These are phyloP conservation scores for Stenoptilia bipunctidactyla DNA, from an alignment of 2,888 invertebrate genomes.

Conservation along the genomic window DNA sequence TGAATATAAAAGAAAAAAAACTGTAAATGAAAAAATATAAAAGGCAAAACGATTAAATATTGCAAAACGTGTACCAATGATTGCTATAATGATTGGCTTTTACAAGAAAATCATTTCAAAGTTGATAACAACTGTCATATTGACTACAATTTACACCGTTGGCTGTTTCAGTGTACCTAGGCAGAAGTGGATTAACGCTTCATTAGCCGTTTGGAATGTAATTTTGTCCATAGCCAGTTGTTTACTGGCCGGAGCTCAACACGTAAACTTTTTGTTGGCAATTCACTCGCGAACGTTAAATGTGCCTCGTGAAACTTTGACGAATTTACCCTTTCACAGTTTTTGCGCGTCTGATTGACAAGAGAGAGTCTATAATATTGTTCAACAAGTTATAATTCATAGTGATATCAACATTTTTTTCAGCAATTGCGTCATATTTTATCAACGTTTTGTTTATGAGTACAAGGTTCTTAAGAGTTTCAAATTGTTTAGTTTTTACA, in stretches of 20 bases:
- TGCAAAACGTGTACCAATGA: no score
- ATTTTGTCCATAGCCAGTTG: constrained; percentile 27
- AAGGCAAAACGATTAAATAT: not conserved
- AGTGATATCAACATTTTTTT: no score
- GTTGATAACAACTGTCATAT: no score
- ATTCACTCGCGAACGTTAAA: not conserved
- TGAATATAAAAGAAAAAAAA: no score
- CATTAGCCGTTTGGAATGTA: constrained; percentile 46
- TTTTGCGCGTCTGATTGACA: constrained; percentile 28
- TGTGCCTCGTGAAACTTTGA: no score
- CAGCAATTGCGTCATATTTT: no score
- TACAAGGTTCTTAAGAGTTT: no score
- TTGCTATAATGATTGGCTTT: no score
- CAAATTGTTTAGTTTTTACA: no score
- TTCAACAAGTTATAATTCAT: no score
- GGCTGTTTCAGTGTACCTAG: constrained; percentile 14
- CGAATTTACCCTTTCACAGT: not conserved
- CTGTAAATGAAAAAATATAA: constrained; percentile 2
- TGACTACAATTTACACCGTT: not conserved
- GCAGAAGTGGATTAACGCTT: constrained; percentile 27
- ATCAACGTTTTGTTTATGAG: no score
- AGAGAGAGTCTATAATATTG: constrained; percentile 52
- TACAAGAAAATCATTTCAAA: no score
- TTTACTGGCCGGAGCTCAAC: constrained; percentile 18
- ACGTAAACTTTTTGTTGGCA: constrained; percentile 31